Evolutionary conservation across 2,113 vertebrate genomes (phyloP).

Genomic region (Rhodinocichla rosea): DNA sequence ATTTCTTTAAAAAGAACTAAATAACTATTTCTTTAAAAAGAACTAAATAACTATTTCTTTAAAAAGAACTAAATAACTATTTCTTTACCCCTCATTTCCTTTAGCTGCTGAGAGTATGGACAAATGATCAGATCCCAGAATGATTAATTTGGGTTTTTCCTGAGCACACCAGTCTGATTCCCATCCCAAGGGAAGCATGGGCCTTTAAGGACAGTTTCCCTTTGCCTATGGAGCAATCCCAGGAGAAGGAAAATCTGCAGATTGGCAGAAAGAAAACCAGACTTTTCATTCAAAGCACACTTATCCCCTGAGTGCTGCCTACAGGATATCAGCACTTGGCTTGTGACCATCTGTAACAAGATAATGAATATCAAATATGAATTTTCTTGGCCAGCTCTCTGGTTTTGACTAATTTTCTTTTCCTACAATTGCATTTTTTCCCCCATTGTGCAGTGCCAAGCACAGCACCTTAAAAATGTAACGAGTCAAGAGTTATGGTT

Average conservation of each 20-base stretch:
- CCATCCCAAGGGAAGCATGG: neutral
- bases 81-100: neutral
- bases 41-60: neutral
- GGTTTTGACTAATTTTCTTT: neutral
- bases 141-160: neutral
- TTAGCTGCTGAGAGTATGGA: neutral
- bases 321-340: slow-evolving; percentile 24
- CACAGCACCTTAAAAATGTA: slow-evolving; percentile 35
- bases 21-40: neutral
- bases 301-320: neutral
- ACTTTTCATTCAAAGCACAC: neutral
- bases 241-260: neutral
- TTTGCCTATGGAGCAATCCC: neutral
- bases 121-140: neutral
- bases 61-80: neutral
- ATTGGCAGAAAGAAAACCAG: neutral
- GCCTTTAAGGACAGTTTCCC: neutral
- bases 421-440: neutral
- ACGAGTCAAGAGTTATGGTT: neutral
- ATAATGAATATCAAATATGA: slow-evolving; percentile 56
- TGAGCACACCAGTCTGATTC: neutral
- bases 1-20: neutral
- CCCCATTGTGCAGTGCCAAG: neutral
- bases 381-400: slow-evolving; percentile 41
- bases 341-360: slow-evolving; percentile 33